phyloP scores from a whole-genome alignment of 2,888 invertebrate species.

The Spatulosminthurus flaviceps region DNA sequence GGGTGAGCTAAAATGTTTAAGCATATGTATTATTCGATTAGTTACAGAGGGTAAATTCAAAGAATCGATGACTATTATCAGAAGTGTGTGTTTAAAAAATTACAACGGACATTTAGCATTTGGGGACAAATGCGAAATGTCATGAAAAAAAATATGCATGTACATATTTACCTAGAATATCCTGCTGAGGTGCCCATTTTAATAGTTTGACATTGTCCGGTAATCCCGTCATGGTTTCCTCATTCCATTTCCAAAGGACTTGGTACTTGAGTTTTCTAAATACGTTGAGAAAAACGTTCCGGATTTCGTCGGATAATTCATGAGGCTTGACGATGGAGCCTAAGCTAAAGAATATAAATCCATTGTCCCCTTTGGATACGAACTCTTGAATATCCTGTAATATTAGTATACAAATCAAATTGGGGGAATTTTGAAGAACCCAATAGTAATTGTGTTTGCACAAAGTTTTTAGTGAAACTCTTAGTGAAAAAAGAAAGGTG shows the following conservation, averaged over 20 bases:
- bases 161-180: neutral
- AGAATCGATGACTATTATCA: too few species aligned
- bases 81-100: too few species aligned
- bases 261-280: neutral
- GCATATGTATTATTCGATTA: neutral
- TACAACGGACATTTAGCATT: too few species aligned
- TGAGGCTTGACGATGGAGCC: conserved; percentile 18
- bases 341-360: neutral
- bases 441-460: too few species aligned
- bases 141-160: too few species aligned
- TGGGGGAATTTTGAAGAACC: too few species aligned
- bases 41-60: too few species aligned
- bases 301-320: neutral
- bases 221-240: neutral
- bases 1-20: neutral
- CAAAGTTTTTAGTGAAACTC: too few species aligned
- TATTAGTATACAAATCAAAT: too few species aligned
- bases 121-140: too few species aligned
- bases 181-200: conserved; percentile 6
- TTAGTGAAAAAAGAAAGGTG: too few species aligned
- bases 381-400: neutral
- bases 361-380: neutral
- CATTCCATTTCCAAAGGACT: neutral
- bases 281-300: neutral
- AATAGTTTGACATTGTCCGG: neutral